A percentile compares a stretch with the other conserved stretches of the same genome.
Conservation (phyloP, 2,888 invertebrate genomes). For the Zaprionus obscuricornis region DNA sequence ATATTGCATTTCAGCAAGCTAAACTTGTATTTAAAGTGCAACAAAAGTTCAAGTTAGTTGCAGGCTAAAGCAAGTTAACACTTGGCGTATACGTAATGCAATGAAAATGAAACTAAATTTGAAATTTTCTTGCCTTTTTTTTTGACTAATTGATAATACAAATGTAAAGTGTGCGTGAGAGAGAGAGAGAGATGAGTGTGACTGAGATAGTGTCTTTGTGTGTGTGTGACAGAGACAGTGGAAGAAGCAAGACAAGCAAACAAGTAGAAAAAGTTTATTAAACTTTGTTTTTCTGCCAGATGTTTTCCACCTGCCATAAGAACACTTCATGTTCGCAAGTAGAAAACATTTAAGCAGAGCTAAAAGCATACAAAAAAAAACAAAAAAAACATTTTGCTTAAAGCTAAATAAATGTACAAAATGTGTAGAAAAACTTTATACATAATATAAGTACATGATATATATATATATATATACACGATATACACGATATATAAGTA, state of each 20-base stretch:
- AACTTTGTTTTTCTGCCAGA: slow-evolving; percentile 35
- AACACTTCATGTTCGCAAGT: slow-evolving; percentile 2
- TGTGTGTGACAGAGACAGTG: too few relatives aligned
- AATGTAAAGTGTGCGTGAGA: not conserved
- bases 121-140: too few relatives aligned
- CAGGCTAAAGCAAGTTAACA: too few relatives aligned
- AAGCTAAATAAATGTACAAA: slow-evolving; percentile 20
- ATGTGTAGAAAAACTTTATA: not conserved
- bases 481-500: not conserved
- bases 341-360: slow-evolving; percentile 36
- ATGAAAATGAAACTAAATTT: too few relatives aligned
- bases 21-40: not conserved
- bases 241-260: not conserved
- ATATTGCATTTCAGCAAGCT: too few relatives aligned
- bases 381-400: slow-evolving; percentile 24
- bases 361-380: too few relatives aligned
- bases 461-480: slow-evolving; percentile 4
- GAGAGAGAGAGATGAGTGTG: too few relatives aligned
- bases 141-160: not conserved
- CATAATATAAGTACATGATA: not conserved
- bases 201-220: too few relatives aligned
- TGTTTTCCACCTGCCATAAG: slow-evolving; percentile 7
- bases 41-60: not conserved
- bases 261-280: slow-evolving; percentile 2
- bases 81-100: slow-evolving; percentile 24